phyloP scores from a whole-genome alignment of 2,888 invertebrate species.

The Papilio elwesi region DNA sequence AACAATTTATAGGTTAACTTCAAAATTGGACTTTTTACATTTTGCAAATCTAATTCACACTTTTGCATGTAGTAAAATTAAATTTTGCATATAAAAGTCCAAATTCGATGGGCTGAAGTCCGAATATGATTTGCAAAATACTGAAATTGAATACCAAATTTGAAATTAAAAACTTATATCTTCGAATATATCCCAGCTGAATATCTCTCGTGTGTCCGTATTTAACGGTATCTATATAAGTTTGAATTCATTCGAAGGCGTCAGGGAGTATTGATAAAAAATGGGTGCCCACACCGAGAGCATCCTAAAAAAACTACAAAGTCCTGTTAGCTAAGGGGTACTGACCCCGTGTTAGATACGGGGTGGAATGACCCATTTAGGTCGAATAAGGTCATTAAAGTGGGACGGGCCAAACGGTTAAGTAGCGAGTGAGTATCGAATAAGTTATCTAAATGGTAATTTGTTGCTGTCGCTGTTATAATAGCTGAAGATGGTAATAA shows the following conservation, averaged over 20 bases:
- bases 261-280: constrained; percentile 77
- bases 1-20: too few species aligned
- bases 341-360: constrained; percentile 63
- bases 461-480: constrained; percentile 30
- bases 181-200: constrained; percentile 52
- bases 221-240: constrained; percentile 78
- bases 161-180: constrained; percentile 48
- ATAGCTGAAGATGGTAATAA: neutral
- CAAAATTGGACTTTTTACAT: too few species aligned
- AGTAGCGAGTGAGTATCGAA: constrained; percentile 20
- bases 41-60: too few species aligned
- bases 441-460: constrained; percentile 25
- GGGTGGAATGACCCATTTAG: constrained; percentile 82
- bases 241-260: constrained; percentile 71
- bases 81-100: too few species aligned
- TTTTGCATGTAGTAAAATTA: too few species aligned
- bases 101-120: too few species aligned
- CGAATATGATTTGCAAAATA: too few species aligned
- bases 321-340: constrained; percentile 78
- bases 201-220: constrained; percentile 52
- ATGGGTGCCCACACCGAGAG: constrained; percentile 66
- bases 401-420: constrained; percentile 43
- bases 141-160: too few species aligned
- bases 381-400: constrained; percentile 75
- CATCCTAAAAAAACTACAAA: constrained; percentile 67